Percentiles rank a stretch among this genome's conserved stretches.
phyloP scores from a whole-genome alignment of 2,888 invertebrate genomes.

The Pantelozetes paolii region DNA sequence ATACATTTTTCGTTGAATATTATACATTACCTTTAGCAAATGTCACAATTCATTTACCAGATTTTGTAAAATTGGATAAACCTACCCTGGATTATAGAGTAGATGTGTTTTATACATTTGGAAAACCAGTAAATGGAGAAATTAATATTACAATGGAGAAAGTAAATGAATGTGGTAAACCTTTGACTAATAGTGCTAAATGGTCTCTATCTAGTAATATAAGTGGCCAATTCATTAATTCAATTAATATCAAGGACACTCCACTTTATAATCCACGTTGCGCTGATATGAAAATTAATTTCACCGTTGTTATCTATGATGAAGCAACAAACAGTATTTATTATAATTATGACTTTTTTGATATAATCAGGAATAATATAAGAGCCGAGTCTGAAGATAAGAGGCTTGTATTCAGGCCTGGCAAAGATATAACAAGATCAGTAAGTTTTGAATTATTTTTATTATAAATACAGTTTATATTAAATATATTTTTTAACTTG shows the following conservation, averaged over 20 bases:
- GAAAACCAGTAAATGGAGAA: background rate
- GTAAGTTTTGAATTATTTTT: background rate
- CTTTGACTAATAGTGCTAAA: background rate
- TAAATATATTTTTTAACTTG: too few species aligned
- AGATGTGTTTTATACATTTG: background rate
- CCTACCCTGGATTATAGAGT: background rate
- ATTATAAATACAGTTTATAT: background rate
- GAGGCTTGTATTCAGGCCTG: background rate
- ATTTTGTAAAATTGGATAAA: background rate
- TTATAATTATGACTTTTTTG: background rate
- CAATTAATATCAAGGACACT: background rate
- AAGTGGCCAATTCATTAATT: background rate
- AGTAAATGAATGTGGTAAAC: background rate
- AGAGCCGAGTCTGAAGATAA: background rate
- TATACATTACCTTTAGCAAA: background rate
- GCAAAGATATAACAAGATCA: background rate
- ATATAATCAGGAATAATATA: background rate
- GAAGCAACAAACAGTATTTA: background rate
- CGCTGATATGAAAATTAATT: background rate
- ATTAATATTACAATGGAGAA: background rate
- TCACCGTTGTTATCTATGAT: background rate
- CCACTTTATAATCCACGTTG: background rate
- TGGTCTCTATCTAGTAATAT: background rate
- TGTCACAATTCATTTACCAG: background rate
- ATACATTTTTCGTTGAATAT: constrained; percentile 8